Evolutionary conservation across 2,797 vertebrate genomes (phyloP), one percentile per base, ranked within the genome.

Genomic region (Alcedo atthis): DNA sequence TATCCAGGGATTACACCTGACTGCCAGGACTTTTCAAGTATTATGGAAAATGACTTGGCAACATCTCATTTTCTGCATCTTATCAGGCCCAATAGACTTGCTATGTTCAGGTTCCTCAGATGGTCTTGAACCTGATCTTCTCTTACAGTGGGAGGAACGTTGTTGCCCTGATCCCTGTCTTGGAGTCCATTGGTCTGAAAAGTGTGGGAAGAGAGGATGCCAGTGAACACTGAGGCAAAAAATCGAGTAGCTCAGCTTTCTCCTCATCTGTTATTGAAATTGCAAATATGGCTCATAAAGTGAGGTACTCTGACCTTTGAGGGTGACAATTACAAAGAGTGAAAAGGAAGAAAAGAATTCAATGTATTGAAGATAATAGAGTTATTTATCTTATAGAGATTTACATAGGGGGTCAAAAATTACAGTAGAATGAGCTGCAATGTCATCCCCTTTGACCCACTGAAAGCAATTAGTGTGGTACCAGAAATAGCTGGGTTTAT

Each of bases 401-500:
- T 87, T 79, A 66, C 4, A 4, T 10, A 43, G 61, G 62, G 28
- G 19, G 8, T 5, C 43, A 79, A 92, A 91, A 68, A 37, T 6
- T 83, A 64, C 30, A 46, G 51, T 59, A 55, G 70, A 85, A 82
- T 49, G 40, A 81, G 33, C 58, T 75, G 42, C 48, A 69, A 18
- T 73, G 59, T 53, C 54, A 59, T 77, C 35, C 70, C 22, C 88
- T 83, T 84, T 92, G 85, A 90, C 84, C 42, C 57, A 66, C 12
- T 32, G 58, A 88, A 87, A 82, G 61, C 90, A 91, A 85, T 87
- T 90, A 92, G 45, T 80, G 40, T 55, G 80, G 71, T 85, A 82
- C 48, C 26, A 59, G 66, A 82, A 67, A 73, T 85, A 92, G 53
- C 16, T n/a, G 51, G 26, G 57, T 82, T 87, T 95, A 76, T 86